A percentile compares a stretch with the other conserved stretches of the same genome.
Conservation (phyloP, 2,888 invertebrate species). For the Agrochola lychnidis region DNA sequence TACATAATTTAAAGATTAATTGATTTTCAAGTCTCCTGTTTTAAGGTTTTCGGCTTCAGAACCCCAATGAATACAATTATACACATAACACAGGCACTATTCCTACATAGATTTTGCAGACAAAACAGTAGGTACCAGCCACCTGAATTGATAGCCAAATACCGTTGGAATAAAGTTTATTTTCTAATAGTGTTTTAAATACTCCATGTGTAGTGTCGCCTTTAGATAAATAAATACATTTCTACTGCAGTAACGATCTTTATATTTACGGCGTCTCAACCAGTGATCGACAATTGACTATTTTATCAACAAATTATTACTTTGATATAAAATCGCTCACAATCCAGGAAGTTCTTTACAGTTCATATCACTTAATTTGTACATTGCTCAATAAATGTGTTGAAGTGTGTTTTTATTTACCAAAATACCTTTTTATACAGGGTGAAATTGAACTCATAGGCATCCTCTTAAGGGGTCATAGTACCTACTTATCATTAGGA, state of each 20-base stretch:
- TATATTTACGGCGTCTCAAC: conserved; percentile 59
- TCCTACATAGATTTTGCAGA: neutral
- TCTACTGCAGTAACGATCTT: conserved; percentile 30
- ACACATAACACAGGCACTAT: neutral
- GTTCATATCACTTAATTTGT: conserved; percentile 62
- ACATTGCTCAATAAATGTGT: conserved; percentile 58
- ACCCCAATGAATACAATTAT: conserved; percentile 2
- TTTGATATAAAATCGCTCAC: conserved; percentile 49
- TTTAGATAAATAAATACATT: neutral
- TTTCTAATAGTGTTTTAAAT: neutral
- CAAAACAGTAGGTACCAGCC: neutral
- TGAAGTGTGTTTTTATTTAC: conserved; percentile 37
- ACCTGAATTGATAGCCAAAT: neutral
- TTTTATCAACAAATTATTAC: conserved; percentile 51
- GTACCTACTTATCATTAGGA: no score
- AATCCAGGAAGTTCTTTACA: conserved; percentile 49
- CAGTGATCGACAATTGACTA: conserved; percentile 58
- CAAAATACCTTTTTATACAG: conserved; percentile 35
- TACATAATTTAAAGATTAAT: conserved; percentile 12
- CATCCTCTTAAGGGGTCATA: no score
- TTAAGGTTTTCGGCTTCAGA: neutral
- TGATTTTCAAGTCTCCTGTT: conserved; percentile 2
- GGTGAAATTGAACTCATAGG: no score
- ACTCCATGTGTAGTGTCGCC: neutral
- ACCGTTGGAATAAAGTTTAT: neutral